These are phyloP conservation scores for Nyctibius bracteatus DNA, from an alignment of 2,113 vertebrate genomes.

Conservation along the genomic window DNA sequence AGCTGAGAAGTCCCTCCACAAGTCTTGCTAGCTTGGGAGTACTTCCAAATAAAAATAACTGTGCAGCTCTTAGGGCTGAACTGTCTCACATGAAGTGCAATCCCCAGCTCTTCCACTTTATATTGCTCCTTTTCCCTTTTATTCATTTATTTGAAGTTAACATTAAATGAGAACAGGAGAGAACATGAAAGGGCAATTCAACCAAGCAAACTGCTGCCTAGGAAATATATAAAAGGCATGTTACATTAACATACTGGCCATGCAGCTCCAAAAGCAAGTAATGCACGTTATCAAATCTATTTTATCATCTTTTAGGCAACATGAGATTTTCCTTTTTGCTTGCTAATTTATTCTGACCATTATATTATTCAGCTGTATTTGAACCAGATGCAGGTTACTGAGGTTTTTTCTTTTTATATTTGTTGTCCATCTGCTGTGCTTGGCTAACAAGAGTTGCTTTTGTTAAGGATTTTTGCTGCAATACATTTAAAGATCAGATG, in stretches of 20 bases:
- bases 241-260: background rate
- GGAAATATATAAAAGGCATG: background rate
- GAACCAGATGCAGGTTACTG: constrained; percentile 24
- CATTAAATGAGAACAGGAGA: background rate
- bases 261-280: background rate
- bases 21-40: background rate
- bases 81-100: background rate
- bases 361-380: constrained; percentile 13
- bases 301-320: constrained; percentile 19
- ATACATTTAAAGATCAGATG: background rate
- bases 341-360: constrained; percentile 5
- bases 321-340: background rate
- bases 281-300: background rate
- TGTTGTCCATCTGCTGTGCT: background rate
- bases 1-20: background rate
- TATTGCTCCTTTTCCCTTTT: background rate
- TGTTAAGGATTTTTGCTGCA: background rate
- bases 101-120: background rate
- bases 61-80: background rate
- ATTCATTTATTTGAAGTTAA: background rate
- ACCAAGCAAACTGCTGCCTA: background rate
- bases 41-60: background rate
- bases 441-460: background rate
- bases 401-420: background rate
- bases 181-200: background rate